Base-by-base conservation (phyloP, 2,113 vertebrate species). In the Silurus meridionalis region DNA sequence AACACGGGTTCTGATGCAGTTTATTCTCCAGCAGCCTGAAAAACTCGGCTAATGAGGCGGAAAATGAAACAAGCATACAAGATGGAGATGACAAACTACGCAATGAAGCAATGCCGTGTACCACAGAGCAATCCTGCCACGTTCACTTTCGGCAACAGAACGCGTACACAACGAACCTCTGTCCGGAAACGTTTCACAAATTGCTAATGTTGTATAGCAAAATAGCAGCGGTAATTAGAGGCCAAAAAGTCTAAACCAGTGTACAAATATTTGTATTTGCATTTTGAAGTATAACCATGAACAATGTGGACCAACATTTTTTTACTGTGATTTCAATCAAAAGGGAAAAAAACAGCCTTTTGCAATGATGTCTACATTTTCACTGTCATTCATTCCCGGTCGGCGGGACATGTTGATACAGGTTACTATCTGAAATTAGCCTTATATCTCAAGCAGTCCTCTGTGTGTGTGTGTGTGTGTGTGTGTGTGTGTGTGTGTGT, bases 401-500 rank as follows among this genome's bases (percentile, higher is more conserved):
- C 15, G 71, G 46, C 19, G 48, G 72, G 37, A 4, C 15, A 19
- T 53, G 7, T 75, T 1, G 0, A 2, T 14, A 77, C 15, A 0
- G 8, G 55, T 77, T 25, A 25, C 23, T 55, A 14, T 55, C 14
- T 55, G 11, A n/a, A 8, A 77, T 77, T 55, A 77, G 52, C 6
- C 74, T 55, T 77, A 55, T 25, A 55, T 77, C 21, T 15, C 23
- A 1, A 55, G 72, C 50, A 13, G 72, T 64, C 37, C 37, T 37
- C 37, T 57, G 55, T 57, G 55, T 57, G 55, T 57, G 55, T 66
- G 63, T 66, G 63, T 66, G 63, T 66, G 63, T 66, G 63, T 23
- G 63, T 66, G 23, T 66, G 63, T 66, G 23, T 66, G 63, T 77
- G 46, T 74, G 71, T 74, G 71, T 77, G 72, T 75, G 23, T 77